These are phyloP conservation scores for Paramormyrops kingsleyae DNA, from an alignment of 2,113 vertebrate genomes.

Conservation along the genomic window DNA sequence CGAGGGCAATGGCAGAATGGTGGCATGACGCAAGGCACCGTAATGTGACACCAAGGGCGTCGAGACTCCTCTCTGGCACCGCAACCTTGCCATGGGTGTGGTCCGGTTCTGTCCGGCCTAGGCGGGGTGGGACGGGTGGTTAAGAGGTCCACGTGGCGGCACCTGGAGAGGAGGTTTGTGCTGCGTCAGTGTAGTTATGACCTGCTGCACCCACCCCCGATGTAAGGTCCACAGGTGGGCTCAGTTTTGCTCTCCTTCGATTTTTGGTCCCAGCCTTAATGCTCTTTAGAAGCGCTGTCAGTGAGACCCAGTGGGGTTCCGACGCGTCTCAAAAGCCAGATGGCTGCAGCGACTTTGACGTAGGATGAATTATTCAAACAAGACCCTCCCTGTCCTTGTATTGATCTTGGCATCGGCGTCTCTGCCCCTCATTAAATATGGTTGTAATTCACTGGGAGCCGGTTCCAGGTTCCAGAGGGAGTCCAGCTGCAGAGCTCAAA, in stretches of 20 bases:
- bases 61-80: background rate
- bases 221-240: background rate
- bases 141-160: background rate
- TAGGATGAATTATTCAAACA: slow-evolving; percentile 8
- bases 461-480: background rate
- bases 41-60: background rate
- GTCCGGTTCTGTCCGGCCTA: background rate
- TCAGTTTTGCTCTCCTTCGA: background rate
- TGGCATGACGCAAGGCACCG: background rate
- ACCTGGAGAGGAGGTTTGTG: background rate
- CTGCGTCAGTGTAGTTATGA: background rate
- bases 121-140: background rate
- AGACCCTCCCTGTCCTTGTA: slow-evolving; percentile 24
- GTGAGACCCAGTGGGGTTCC: slow-evolving; percentile 13
- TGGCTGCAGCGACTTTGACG: slow-evolving; percentile 16
- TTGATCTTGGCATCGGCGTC: slow-evolving; percentile 25
- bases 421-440: slow-evolving; percentile 12
- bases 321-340: slow-evolving; percentile 10
- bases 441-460: slow-evolving; percentile 24
- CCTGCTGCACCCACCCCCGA: background rate
- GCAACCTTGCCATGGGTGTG: background rate
- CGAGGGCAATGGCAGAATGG: background rate
- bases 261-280: background rate
- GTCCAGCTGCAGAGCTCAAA: background rate
- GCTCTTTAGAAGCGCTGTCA: slow-evolving; percentile 12